Evolutionary conservation across 2,888 invertebrate genomes (phyloP).

Genomic region (Epinotia ramella): DNA sequence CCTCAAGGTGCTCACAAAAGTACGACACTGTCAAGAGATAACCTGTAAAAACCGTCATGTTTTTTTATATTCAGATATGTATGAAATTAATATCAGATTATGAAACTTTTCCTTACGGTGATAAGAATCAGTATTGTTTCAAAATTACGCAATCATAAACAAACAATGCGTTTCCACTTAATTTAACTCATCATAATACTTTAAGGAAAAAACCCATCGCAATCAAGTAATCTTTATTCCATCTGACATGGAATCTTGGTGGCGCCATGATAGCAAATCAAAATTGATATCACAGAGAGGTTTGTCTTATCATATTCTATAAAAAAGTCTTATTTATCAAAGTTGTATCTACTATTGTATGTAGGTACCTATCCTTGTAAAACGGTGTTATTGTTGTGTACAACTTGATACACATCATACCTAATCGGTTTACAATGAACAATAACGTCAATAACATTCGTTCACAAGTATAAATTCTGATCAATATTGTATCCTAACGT

Average conservation of each 20-base stretch:
- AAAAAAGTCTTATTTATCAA: neutral
- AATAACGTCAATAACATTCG: neutral
- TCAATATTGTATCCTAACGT: neutral
- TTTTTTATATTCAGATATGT: neutral
- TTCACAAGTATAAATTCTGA: neutral
- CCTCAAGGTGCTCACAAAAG: neutral
- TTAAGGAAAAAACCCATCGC: slow-evolving; percentile 16
- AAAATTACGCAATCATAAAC: slow-evolving; percentile 23
- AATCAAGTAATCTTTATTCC: neutral
- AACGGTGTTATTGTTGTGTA: neutral
- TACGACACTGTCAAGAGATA: no score
- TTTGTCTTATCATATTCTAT: slow-evolving; percentile 29
- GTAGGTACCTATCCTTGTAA: neutral
- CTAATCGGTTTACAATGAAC: neutral
- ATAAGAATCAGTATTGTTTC: slow-evolving; percentile 25
- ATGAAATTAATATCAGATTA: neutral
- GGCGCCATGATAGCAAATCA: slow-evolving; percentile 14
- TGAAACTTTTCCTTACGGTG: slow-evolving; percentile 25
- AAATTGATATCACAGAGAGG: slow-evolving; percentile 29
- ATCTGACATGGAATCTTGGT: slow-evolving; percentile 15
- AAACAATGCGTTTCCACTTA: slow-evolving; percentile 16
- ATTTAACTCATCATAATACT: slow-evolving; percentile 12
- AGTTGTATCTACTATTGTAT: neutral
- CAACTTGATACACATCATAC: no score
- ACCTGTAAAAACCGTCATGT: neutral